Conservation (phyloP, 2,797 vertebrate genomes). For the Emys orbicularis region DNA sequence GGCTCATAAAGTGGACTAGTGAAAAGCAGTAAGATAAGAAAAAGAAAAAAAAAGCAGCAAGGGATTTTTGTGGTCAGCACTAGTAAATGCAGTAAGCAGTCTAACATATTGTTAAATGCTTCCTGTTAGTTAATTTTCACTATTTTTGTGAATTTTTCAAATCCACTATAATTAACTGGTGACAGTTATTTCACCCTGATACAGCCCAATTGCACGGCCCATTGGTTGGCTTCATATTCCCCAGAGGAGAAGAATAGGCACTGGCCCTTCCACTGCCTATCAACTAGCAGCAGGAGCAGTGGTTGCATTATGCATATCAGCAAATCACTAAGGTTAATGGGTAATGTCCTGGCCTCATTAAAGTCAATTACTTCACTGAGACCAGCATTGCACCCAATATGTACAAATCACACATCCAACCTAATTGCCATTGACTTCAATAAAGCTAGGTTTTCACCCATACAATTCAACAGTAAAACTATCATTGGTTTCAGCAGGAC, state of each 20-base stretch:
- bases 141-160: no score
- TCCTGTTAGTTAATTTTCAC: background rate
- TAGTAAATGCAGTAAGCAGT: background rate
- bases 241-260: background rate
- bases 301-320: background rate
- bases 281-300: no score
- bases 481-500: background rate
- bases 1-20: background rate
- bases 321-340: background rate
- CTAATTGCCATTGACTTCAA: background rate
- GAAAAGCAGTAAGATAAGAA: background rate
- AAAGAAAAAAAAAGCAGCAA: background rate
- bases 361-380: background rate
- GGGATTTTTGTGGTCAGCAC: background rate
- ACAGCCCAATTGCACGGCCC: background rate
- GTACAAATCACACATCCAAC: background rate
- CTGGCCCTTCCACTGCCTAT: background rate
- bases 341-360: background rate
- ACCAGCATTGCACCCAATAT: background rate
- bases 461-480: background rate
- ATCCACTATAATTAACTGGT: background rate
- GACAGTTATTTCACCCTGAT: background rate
- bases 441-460: background rate
- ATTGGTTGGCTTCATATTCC: background rate
- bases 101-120: background rate